Conservation (phyloP, 2,113 vertebrate species). For the Gnathonemus echidnorhynchus region DNA sequence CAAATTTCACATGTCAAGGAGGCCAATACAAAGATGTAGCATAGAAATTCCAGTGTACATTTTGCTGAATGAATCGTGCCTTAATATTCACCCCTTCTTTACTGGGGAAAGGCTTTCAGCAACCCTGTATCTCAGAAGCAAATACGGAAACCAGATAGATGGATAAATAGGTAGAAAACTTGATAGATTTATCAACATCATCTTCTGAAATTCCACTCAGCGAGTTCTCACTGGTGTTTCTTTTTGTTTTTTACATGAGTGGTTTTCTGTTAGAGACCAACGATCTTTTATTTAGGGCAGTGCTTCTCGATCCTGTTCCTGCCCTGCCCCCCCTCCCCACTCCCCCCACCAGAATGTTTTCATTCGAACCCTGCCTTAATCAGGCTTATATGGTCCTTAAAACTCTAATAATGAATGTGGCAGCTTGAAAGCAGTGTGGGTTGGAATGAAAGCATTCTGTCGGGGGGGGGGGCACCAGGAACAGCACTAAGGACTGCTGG, state of each 20-base stretch:
- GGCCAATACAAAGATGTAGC: neutral
- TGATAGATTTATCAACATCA: neutral
- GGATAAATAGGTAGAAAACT: neutral
- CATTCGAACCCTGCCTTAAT: neutral
- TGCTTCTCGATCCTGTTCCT: neutral
- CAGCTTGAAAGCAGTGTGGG: neutral
- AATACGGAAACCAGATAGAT: neutral
- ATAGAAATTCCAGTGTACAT: neutral
- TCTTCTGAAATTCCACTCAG: neutral
- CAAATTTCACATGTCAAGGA: neutral
- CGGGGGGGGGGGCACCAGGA: neutral
- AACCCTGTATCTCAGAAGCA: neutral
- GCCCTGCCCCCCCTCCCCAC: too few relatives aligned
- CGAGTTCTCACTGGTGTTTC: neutral
- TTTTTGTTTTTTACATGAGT: neutral
- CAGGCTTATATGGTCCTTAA: neutral
- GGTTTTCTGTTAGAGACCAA: neutral
- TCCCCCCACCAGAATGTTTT: neutral
- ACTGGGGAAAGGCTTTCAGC: neutral
- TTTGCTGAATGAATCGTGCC: neutral
- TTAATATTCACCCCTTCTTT: neutral
- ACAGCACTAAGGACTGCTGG: neutral
- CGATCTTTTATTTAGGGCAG: neutral
- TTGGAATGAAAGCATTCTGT: neutral
- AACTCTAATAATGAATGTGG: neutral